Evolutionary conservation across 1,140 invertebrate species (phyloP).

Genomic region (Calosoma granatense): DNA sequence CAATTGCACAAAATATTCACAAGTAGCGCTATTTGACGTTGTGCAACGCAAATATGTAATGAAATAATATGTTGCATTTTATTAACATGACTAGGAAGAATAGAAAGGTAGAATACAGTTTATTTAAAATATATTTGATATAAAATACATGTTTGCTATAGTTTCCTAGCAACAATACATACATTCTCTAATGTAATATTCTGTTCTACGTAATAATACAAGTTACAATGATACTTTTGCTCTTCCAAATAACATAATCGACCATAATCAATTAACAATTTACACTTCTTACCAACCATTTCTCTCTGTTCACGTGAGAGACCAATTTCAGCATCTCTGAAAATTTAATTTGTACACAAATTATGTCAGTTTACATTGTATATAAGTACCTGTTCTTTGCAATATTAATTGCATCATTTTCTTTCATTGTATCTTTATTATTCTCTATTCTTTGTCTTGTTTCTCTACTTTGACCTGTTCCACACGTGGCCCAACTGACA

Average conservation of each 20-base stretch:
- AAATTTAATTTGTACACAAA: constrained; percentile 2
- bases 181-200: constrained; percentile 67
- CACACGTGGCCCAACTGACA: constrained; percentile 77
- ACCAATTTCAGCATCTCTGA: constrained; percentile 23
- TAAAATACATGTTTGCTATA: constrained; percentile 1
- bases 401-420: constrained; percentile 1
- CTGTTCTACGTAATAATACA: constrained; percentile 54
- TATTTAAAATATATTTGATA: neutral
- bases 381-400: neutral
- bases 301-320: constrained; percentile 40
- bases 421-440: constrained; percentile 30
- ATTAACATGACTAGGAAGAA: too few species aligned
- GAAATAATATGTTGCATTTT: too few species aligned
- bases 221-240: constrained; percentile 44
- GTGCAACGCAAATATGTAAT: too few species aligned
- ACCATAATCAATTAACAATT: constrained; percentile 65
- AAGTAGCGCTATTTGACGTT: too few species aligned
- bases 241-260: constrained; percentile 50
- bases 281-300: constrained; percentile 57
- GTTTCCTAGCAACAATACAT: constrained; percentile 50
- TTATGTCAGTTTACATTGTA: neutral
- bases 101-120: neutral
- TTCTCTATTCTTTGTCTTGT: constrained; percentile 25
- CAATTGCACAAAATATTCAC: too few species aligned
- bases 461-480: constrained; percentile 44